A percentile compares a stretch with the other conserved stretches of the same genome.
phyloP scores from a whole-genome alignment of 2,797 vertebrate genomes.

The Spizella passerina region DNA sequence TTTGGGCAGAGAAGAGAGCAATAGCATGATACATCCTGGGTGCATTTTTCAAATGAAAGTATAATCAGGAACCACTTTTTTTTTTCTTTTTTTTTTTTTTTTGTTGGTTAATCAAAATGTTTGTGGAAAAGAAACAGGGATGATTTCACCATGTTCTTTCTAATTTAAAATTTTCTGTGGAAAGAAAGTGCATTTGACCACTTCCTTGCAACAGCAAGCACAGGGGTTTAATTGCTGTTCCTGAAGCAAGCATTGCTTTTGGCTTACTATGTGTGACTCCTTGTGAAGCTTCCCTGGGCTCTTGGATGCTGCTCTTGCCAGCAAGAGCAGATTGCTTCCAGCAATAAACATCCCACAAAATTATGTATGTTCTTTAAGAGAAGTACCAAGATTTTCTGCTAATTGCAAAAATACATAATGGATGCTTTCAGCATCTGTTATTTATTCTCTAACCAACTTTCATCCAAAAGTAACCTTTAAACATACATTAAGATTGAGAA shows the following conservation, averaged over 20 bases:
- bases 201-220: neutral
- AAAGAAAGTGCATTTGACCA: neutral
- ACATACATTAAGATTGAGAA: constrained; percentile 71
- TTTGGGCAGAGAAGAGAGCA: neutral
- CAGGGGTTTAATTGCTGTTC: constrained; percentile 31
- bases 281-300: constrained; percentile 46
- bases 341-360: constrained; percentile 75
- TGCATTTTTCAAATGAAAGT: neutral
- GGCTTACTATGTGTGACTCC: constrained; percentile 40
- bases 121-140: neutral
- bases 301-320: constrained; percentile 53
- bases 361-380: constrained; percentile 76
- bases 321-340: constrained; percentile 55
- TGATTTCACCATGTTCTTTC: neutral
- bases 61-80: neutral
- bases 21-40: neutral
- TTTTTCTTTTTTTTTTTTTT: neutral
- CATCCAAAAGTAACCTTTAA: constrained; percentile 78
- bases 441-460: constrained; percentile 70
- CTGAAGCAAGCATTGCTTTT: constrained; percentile 17
- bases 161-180: neutral
- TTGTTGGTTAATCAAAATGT: neutral
- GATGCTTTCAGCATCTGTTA: constrained; percentile 74
- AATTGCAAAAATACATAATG: constrained; percentile 81
- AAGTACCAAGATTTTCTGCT: constrained; percentile 73